A percentile compares a stretch with the other conserved stretches of the same genome.
phyloP scores from a whole-genome alignment of 2,888 invertebrate genomes.

The Drosophila atripex region DNA sequence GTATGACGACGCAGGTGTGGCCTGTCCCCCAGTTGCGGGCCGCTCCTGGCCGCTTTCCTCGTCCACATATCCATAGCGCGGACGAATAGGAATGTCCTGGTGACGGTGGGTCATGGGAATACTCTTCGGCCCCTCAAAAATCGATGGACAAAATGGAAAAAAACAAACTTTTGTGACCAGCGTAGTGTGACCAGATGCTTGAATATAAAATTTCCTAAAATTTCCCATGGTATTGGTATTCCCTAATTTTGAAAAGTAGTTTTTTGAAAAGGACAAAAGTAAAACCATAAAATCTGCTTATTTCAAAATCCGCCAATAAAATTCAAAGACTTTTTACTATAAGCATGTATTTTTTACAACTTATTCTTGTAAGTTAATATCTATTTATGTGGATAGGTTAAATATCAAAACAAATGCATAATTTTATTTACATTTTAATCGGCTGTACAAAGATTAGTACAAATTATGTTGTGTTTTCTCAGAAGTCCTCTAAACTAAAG shows the following conservation, averaged over 20 bases:
- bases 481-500: not conserved
- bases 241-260: too few relatives aligned
- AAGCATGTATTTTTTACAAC: constrained; percentile 17
- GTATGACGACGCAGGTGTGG: constrained; percentile 72
- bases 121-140: not conserved
- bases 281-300: not conserved
- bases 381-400: constrained; percentile 1
- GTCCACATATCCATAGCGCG: constrained; percentile 76
- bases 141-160: not conserved
- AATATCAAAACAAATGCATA: constrained; percentile 14
- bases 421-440: constrained; percentile 30
- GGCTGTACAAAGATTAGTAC: constrained; percentile 21
- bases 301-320: not conserved
- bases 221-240: too few relatives aligned
- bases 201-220: too few relatives aligned
- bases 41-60: constrained; percentile 49
- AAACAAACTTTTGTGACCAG: constrained; percentile 4
- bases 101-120: constrained; percentile 68
- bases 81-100: constrained; percentile 81
- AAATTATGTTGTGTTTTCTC: constrained; percentile 1
- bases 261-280: not conserved
- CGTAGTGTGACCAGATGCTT: constrained; percentile 1
- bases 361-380: not conserved
- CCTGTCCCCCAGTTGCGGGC: constrained; percentile 10
- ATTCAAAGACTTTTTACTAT: not conserved